phyloP scores from a whole-genome alignment of 30 jellyfish, hydroid and myxozoan species.

The Hydra vulgaris region DNA sequence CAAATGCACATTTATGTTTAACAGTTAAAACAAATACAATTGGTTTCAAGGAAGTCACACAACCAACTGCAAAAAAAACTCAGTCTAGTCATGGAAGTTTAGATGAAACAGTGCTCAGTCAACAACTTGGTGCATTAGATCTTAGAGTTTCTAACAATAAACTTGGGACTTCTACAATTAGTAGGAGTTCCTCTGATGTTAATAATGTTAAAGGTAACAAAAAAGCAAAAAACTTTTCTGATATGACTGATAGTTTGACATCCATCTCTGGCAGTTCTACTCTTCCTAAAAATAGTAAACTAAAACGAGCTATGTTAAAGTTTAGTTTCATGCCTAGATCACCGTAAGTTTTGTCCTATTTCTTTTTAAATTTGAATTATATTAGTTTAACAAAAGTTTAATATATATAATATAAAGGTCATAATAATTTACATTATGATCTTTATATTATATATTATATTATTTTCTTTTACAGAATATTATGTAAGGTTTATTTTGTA shows the following conservation, averaged over 20 bases:
- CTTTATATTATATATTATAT: too few species aligned
- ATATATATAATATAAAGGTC: too few species aligned
- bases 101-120: constrained; percentile 4
- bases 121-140: neutral
- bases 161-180: constrained; percentile 9
- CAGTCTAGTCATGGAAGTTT: constrained; percentile 19
- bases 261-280: constrained; percentile 32
- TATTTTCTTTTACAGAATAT: too few species aligned
- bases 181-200: constrained; percentile 29
- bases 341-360: constrained; percentile 41
- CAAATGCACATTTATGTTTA: constrained; percentile 60
- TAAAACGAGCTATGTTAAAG: constrained; percentile 52
- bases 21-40: constrained; percentile 59
- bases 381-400: too few species aligned
- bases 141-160: neutral
- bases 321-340: constrained; percentile 56
- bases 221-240: neutral
- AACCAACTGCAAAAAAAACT: constrained; percentile 27
- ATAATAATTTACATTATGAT: too few species aligned
- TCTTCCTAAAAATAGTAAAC: constrained; percentile 33
- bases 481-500: too few species aligned
- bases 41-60: constrained; percentile 58
- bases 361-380: neutral
- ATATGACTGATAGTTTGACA: neutral
- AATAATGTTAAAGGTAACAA: constrained; percentile 10